Evolutionary conservation across 2,113 vertebrate species (phyloP).

Genomic region (Pelobates fuscus): DNA sequence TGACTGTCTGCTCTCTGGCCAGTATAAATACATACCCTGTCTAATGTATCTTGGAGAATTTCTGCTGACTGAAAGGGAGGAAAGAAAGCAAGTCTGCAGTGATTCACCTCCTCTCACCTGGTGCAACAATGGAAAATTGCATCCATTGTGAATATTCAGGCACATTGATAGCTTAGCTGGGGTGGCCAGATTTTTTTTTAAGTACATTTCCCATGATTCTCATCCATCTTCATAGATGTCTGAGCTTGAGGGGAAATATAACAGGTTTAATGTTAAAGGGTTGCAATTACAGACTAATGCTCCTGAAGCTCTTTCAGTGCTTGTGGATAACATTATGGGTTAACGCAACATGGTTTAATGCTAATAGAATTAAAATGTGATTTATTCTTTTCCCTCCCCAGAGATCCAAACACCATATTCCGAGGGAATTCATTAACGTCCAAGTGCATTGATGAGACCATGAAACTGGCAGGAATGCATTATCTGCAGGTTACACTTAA

Average conservation of each 20-base stretch:
- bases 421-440: conserved; percentile 95
- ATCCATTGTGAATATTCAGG: neutral
- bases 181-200: too few species aligned
- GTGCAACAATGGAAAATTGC: neutral
- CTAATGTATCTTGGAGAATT: neutral
- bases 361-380: too few species aligned
- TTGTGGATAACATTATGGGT: too few species aligned
- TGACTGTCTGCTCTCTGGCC: neutral
- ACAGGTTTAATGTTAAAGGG: too few species aligned
- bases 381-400: conserved; percentile 55
- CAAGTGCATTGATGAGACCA: conserved; percentile 97
- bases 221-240: too few species aligned
- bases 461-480: conserved; percentile 98
- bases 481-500: conserved; percentile 96
- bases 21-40: conserved; percentile 1
- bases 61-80: neutral
- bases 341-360: too few species aligned
- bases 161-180: neutral
- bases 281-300: too few species aligned
- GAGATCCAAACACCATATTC: conserved; percentile 98
- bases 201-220: too few species aligned
- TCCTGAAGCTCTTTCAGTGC: too few species aligned
- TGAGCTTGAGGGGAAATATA: too few species aligned
- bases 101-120: neutral
- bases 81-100: neutral